A percentile compares a stretch with the other conserved stretches of the same genome.
These are phyloP conservation scores for Lacerta viridis DNA, from an alignment of 2,797 vertebrate species.

Conservation along the genomic window DNA sequence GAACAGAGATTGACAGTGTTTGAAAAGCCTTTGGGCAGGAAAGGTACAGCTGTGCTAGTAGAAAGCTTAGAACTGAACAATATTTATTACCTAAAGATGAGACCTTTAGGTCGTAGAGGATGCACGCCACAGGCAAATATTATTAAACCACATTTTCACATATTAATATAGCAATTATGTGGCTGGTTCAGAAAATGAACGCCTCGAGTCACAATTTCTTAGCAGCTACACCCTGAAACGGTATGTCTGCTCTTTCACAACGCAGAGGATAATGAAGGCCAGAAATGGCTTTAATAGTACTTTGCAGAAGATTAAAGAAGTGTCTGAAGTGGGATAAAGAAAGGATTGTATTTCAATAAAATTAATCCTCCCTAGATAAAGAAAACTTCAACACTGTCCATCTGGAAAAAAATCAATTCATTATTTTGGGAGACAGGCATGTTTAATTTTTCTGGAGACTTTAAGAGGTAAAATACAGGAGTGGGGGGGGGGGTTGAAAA, in stretches of 20 bases:
- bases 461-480: constrained; percentile 1
- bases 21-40: background rate
- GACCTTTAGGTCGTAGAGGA: background rate
- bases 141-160: background rate
- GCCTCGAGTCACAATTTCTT: background rate
- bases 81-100: background rate
- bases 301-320: constrained; percentile 22
- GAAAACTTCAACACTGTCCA: constrained; percentile 23
- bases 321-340: constrained; percentile 34
- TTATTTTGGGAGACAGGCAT: constrained; percentile 4
- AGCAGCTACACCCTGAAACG: background rate
- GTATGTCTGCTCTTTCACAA: constrained; percentile 4
- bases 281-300: constrained; percentile 10
- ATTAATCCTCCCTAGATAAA: constrained; percentile 31
- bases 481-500: background rate
- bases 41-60: background rate
- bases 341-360: constrained; percentile 43
- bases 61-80: background rate
- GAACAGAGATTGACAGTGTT: background rate
- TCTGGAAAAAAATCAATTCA: constrained; percentile 22
- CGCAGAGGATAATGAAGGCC: background rate
- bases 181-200: background rate
- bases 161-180: constrained; percentile 2
- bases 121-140: background rate
- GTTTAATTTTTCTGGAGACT: constrained; percentile 20